Evolutionary conservation across 2,888 invertebrate species (phyloP).

Genomic region (Clitarchus hookeri): DNA sequence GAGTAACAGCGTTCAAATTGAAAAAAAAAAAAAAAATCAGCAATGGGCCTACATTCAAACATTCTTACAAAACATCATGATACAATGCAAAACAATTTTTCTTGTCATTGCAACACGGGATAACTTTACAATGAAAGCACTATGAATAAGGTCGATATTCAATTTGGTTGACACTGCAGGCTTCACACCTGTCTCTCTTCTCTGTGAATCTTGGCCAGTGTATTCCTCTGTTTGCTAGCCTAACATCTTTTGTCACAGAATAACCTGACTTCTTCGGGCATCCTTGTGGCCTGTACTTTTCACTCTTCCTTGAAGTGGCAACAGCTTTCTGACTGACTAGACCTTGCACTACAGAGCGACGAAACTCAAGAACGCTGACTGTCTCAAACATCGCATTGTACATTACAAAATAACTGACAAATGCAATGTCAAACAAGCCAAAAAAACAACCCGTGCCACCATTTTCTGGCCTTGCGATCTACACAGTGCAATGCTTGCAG

Average conservation of each 20-base stretch:
- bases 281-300: neutral
- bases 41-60: no score
- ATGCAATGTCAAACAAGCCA: constrained; percentile 29
- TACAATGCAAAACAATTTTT: neutral
- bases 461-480: constrained; percentile 23
- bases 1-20: no score
- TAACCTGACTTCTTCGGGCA: neutral
- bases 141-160: neutral
- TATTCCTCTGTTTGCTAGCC: neutral
- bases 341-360: neutral
- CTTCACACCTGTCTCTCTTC: constrained; percentile 11
- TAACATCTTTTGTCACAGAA: neutral
- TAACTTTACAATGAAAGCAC: neutral
- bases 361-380: constrained; percentile 16
- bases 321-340: constrained; percentile 6
- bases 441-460: constrained; percentile 34
- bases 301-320: neutral
- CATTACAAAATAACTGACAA: constrained; percentile 28
- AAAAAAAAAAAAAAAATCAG: no score
- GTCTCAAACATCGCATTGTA: neutral
- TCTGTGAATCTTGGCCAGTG: constrained; percentile 21
- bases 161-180: neutral
- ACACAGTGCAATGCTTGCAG: constrained; percentile 23
- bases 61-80: neutral
- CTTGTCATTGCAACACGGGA: neutral